These are phyloP conservation scores for Coremacera marginata DNA, from an alignment of 2,888 invertebrate genomes.

Conservation along the genomic window DNA sequence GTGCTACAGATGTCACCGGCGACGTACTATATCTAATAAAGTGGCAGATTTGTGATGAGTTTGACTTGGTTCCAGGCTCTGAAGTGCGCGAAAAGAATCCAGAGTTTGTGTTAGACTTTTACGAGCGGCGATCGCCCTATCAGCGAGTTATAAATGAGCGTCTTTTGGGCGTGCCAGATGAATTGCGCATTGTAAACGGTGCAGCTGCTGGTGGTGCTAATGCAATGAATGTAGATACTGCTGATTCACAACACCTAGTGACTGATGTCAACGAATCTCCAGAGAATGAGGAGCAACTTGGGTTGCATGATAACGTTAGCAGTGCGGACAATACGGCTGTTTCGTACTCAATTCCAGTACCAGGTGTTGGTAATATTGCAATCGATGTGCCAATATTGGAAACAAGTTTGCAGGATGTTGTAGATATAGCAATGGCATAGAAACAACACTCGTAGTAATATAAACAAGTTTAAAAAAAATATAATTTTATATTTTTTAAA, in stretches of 20 bases:
- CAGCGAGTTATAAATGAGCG: conserved; percentile 63
- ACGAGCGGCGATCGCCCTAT: conserved; percentile 71
- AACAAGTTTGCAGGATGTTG: neutral
- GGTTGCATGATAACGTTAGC: conserved; percentile 41
- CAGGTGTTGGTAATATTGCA: conserved; percentile 62
- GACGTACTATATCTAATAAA: conserved; percentile 91
- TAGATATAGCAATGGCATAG: conserved; percentile 2
- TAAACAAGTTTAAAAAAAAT: neutral
- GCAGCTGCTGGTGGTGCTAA: conserved; percentile 35
- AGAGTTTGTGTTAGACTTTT: conserved; percentile 76
- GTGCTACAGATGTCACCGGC: conserved; percentile 90
- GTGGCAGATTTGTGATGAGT: conserved; percentile 80
- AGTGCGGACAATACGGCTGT: conserved; percentile 54
- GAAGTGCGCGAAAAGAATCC: conserved; percentile 75
- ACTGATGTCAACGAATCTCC: conserved; percentile 34
- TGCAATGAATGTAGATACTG: neutral
- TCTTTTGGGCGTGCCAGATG: conserved; percentile 61
- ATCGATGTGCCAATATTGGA: conserved; percentile 62
- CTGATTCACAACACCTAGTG: neutral
- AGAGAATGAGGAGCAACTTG: conserved; percentile 37
- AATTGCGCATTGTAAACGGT: conserved; percentile 55
- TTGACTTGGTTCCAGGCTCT: conserved; percentile 76
- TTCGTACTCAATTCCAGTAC: conserved; percentile 63
- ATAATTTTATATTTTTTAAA: conserved; percentile 1
- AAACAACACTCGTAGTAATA: neutral